Evolutionary conservation across 2,797 vertebrate genomes (phyloP).

Genomic region (Sebastes trivittatus): DNA sequence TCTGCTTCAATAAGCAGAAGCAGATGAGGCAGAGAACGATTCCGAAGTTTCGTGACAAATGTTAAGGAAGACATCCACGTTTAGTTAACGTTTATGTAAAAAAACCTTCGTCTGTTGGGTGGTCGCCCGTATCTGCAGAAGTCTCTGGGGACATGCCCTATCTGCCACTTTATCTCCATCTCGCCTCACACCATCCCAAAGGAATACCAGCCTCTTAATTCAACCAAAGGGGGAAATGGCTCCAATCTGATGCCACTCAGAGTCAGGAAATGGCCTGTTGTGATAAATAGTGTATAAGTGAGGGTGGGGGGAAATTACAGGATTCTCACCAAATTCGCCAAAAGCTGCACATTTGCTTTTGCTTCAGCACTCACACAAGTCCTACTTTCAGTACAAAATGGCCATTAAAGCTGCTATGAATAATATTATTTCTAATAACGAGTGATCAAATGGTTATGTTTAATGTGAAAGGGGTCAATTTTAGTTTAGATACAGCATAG

Average conservation of each 20-base stretch:
- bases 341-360: conserved; percentile 35
- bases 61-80: not conserved
- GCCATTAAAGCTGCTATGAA: not conserved
- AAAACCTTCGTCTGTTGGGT: conserved; percentile 29
- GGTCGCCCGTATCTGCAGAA: conserved; percentile 33
- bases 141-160: conserved; percentile 29
- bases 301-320: conserved; percentile 51
- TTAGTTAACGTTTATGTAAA: not conserved
- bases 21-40: not conserved
- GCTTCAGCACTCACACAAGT: not conserved
- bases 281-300: conserved; percentile 56
- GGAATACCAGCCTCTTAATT: conserved; percentile 56
- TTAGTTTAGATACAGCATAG: not conserved
- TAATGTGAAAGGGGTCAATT: not conserved
- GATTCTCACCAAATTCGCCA: conserved; percentile 48
- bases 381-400: not conserved
- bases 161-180: conserved; percentile 43
- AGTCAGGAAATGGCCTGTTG: conserved; percentile 71
- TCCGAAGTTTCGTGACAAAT: not conserved
- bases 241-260: conserved; percentile 73
- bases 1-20: conserved; percentile 23
- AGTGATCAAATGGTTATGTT: not conserved
- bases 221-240: conserved; percentile 64
- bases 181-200: conserved; percentile 33
- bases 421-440: not conserved